phyloP scores from a whole-genome alignment of 2,113 vertebrate genomes.

The Xenopus borealis region DNA sequence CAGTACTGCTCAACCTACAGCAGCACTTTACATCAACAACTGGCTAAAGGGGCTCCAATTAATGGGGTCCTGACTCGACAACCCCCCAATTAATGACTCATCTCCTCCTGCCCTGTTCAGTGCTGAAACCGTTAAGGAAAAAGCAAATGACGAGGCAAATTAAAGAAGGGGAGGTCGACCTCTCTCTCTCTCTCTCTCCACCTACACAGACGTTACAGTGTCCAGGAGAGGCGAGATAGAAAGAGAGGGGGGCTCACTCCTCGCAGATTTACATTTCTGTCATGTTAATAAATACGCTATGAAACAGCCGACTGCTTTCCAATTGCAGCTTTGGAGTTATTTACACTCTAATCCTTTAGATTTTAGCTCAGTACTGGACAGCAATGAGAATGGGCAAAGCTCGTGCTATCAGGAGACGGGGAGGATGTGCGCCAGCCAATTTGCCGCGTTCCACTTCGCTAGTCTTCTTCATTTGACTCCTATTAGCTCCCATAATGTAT shows the following conservation, averaged over 20 bases:
- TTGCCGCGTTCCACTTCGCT: slow-evolving; percentile 78
- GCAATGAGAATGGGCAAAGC: slow-evolving; percentile 63
- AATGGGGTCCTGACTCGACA: too few species aligned
- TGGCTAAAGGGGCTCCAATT: too few species aligned
- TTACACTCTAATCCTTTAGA: slow-evolving; percentile 81
- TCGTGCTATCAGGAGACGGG: slow-evolving; percentile 61
- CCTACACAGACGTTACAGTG: slow-evolving; percentile 29
- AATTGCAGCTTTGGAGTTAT: slow-evolving; percentile 75
- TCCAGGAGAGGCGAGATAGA: slow-evolving; percentile 21
- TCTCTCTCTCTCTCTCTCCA: not conserved
- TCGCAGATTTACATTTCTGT: slow-evolving; percentile 62
- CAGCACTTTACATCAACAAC: too few species aligned
- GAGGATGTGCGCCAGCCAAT: slow-evolving; percentile 70
- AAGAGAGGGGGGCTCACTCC: slow-evolving; percentile 3
- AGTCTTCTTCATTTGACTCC: slow-evolving; percentile 87
- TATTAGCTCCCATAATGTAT: slow-evolving; percentile 89
- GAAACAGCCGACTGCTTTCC: slow-evolving; percentile 78
- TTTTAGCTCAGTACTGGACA: slow-evolving; percentile 67
- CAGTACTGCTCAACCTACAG: too few species aligned
- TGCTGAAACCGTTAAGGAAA: not conserved
- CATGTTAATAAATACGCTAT: slow-evolving; percentile 66
- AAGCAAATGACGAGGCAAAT: not conserved
- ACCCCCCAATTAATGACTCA: too few species aligned
- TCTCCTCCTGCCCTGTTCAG: not conserved
- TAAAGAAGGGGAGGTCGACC: not conserved